A percentile compares a stretch with the other conserved stretches of the same genome.
phyloP scores from a whole-genome alignment of 1,140 invertebrate genomes.

The Linepithema humile region DNA sequence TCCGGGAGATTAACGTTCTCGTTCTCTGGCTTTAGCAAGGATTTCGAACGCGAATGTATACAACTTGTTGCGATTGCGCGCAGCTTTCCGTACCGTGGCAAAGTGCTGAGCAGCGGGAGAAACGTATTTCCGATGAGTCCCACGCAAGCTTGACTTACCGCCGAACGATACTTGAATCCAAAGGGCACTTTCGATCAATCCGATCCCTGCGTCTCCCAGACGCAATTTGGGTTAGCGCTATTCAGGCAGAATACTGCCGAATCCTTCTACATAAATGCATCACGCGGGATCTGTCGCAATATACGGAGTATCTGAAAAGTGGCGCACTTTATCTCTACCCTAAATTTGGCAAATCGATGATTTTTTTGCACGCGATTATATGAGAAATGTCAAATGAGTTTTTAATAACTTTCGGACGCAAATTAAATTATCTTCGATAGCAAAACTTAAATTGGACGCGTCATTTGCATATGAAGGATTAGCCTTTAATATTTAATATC shows the following conservation, averaged over 20 bases:
- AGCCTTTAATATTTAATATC: no score
- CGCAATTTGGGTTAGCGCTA: neutral
- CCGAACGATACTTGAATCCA: constrained; percentile 3
- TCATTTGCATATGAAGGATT: no score
- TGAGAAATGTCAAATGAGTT: neutral
- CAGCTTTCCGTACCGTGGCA: neutral
- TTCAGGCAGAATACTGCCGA: neutral
- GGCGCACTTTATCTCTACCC: neutral
- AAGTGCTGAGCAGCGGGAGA: neutral
- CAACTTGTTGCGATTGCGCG: constrained; percentile 70
- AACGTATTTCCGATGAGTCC: constrained; percentile 19
- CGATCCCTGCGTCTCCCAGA: neutral
- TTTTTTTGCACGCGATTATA: neutral
- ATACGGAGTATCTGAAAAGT: neutral
- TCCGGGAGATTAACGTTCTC: constrained; percentile 62
- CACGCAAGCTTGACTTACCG: constrained; percentile 23
- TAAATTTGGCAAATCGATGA: neutral
- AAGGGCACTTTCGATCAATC: constrained; percentile 7
- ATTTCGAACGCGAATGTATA: constrained; percentile 61
- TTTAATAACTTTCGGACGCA: neutral
- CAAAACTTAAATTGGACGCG: no score
- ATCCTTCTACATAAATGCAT: neutral
- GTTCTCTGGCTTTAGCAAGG: constrained; percentile 58
- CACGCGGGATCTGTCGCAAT: neutral
- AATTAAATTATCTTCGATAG: neutral